Percentiles rank a stretch among this genome's conserved stretches.
Evolutionary conservation across 1,140 invertebrate genomes (phyloP).

Genomic region (Papilio machaon): DNA sequence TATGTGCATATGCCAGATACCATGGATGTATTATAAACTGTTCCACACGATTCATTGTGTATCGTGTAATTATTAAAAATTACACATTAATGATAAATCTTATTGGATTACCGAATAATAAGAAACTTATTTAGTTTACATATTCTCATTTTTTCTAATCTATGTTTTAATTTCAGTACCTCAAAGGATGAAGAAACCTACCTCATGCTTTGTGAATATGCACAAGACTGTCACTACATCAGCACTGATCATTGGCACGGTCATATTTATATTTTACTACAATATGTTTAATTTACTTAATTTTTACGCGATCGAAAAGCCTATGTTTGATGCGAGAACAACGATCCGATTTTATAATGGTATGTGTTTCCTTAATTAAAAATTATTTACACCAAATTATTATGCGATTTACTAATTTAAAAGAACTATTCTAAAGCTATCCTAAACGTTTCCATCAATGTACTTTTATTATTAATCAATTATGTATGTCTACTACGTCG

Average conservation of each 20-base stretch:
- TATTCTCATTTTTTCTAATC: neutral
- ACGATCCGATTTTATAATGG: neutral
- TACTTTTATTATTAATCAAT: neutral
- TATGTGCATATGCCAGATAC: no score
- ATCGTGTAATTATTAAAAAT: neutral
- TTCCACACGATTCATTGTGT: neutral
- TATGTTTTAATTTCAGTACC: slow-evolving; percentile 26
- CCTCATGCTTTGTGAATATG: slow-evolving; percentile 2
- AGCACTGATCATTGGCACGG: slow-evolving; percentile 27
- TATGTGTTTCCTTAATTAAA: neutral
- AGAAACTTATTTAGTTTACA: no score
- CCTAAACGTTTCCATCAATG: neutral
- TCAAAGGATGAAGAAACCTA: slow-evolving; percentile 21
- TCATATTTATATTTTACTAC: slow-evolving; percentile 39
- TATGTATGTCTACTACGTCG: neutral
- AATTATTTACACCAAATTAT: neutral
- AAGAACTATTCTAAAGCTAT: no score
- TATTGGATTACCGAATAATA: no score
- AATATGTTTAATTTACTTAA: slow-evolving; percentile 38
- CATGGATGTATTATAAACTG: neutral
- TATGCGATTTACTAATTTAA: no score
- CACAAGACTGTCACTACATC: slow-evolving; percentile 25
- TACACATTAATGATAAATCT: neutral
- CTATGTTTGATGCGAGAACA: neutral
- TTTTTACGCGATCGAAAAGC: slow-evolving; percentile 25